Conservation (phyloP, 64 coral and sea anemone species). For the Porites australiensis region DNA sequence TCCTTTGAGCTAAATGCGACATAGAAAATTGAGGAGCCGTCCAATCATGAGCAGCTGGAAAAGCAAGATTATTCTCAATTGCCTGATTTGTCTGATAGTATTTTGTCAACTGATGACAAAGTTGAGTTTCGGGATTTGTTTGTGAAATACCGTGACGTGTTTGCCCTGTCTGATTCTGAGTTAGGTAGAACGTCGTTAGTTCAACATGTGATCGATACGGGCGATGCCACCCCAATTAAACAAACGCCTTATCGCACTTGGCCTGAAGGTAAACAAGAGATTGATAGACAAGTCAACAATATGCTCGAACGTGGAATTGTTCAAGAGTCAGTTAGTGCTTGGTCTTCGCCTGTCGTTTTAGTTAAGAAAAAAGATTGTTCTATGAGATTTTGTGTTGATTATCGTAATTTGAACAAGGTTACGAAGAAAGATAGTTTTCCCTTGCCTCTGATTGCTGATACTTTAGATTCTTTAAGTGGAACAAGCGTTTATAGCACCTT, state of each 20-base stretch:
- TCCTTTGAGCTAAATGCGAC: too few relatives aligned
- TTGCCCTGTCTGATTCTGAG: too few relatives aligned
- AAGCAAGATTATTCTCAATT: too few relatives aligned
- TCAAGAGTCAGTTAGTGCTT: constrained; percentile 19
- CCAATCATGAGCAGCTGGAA: too few relatives aligned
- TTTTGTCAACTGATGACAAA: too few relatives aligned
- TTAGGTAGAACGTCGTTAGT: too few relatives aligned
- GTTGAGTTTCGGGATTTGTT: too few relatives aligned
- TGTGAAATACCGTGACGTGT: too few relatives aligned
- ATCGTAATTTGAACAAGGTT: background rate
- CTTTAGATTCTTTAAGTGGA: constrained; percentile 21
- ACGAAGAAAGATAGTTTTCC: constrained; percentile 34
- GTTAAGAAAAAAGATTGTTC: constrained; percentile 27
- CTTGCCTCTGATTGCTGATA: background rate
- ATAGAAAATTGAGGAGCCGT: too few relatives aligned
- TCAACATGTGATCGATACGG: background rate
- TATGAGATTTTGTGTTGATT: constrained; percentile 31
- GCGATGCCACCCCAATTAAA: background rate
- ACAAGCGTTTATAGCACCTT: too few relatives aligned
- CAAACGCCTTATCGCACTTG: background rate
- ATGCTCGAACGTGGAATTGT: constrained; percentile 39
- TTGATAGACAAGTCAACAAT: background rate
- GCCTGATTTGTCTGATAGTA: too few relatives aligned
- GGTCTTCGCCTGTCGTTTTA: constrained; percentile 25
- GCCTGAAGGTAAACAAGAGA: background rate